Evolutionary conservation across 2,113 vertebrate genomes (phyloP).

Genomic region (Phycodurus eques): DNA sequence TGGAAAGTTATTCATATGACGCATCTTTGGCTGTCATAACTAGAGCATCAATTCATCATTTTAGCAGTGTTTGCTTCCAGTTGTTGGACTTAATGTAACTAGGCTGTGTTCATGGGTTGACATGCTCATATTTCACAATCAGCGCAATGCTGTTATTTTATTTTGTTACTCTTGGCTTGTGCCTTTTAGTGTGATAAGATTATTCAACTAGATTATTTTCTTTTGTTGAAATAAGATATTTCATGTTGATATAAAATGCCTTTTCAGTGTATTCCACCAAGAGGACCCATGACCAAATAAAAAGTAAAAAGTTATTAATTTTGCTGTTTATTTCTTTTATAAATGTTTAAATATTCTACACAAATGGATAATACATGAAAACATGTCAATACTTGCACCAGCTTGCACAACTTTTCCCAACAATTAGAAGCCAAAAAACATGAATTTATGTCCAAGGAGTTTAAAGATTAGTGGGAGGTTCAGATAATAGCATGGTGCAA

Average conservation of each 20-base stretch:
- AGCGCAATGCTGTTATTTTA: not conserved
- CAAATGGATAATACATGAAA: not conserved
- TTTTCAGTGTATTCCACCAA: not conserved
- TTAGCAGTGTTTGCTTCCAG: conserved; percentile 1
- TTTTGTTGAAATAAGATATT: not conserved
- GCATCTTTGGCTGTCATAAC: not conserved
- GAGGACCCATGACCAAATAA: not conserved
- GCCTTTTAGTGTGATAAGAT: not conserved
- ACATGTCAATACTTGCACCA: not conserved
- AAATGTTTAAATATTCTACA: not conserved
- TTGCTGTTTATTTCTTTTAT: too few relatives aligned
- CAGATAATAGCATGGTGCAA: not conserved
- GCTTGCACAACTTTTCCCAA: not conserved
- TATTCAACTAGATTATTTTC: not conserved
- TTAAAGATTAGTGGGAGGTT: not conserved
- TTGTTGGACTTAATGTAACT: not conserved
- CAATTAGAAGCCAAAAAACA: not conserved
- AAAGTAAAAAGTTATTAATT: not conserved
- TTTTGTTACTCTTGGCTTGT: not conserved
- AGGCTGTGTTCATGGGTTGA: not conserved
- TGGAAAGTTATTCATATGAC: not conserved
- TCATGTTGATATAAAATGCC: not conserved
- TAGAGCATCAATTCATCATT: not conserved
- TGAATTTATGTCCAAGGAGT: not conserved
- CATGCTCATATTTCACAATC: not conserved